Evolutionary conservation across 2,888 invertebrate genomes (phyloP), one percentile per base, ranked within the genome.

Genomic region (Eremobia ochroleuca): DNA sequence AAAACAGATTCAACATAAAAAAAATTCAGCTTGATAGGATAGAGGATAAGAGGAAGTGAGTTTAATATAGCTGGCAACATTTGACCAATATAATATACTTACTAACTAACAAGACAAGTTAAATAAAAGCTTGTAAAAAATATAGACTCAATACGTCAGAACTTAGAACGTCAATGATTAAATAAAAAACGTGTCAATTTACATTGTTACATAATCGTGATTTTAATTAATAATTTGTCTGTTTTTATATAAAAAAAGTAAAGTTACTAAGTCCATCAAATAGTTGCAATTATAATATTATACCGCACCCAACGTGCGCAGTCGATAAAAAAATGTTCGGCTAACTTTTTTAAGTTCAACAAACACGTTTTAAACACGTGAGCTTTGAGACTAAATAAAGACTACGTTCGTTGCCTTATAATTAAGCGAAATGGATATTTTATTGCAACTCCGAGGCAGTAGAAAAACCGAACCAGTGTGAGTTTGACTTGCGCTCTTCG

Each of bases 281-380:
- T 61, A n/a, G 18, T 61, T 73, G n/a, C 62, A 70, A 75, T 78
- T 65, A 62, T 34, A 80, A 37, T n/a, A 49, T 58, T 3, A 69
- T 46, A 65, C 59, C n/a, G 25, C 46, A 15, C 25, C 40, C 25
- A 15, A 15, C 65, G n/a, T 77, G 68, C 73, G 65, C 52, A 58
- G 34, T 52, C 15, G 15, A 25, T 2, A 58, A 75, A 83, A 78
- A 77, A 83, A 61, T 8, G 6, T 2, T 28, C 15, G 18, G 18
- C 21, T 31, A 31, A 28, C 40, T 62, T 61, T 68, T 43, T 68
- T 59, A 40, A 73, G 31, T n/a, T 46, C 18, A 37, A 46, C 18
- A 34, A 5, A 21, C 49, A 58, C 49, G 67, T 49, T 59, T 52
- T 1, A 3, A 43, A 65, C 43, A 74, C 75, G 81, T 80, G 74